Evolutionary conservation across 1,140 invertebrate species (phyloP).

Genomic region (Bacillus rossius): DNA sequence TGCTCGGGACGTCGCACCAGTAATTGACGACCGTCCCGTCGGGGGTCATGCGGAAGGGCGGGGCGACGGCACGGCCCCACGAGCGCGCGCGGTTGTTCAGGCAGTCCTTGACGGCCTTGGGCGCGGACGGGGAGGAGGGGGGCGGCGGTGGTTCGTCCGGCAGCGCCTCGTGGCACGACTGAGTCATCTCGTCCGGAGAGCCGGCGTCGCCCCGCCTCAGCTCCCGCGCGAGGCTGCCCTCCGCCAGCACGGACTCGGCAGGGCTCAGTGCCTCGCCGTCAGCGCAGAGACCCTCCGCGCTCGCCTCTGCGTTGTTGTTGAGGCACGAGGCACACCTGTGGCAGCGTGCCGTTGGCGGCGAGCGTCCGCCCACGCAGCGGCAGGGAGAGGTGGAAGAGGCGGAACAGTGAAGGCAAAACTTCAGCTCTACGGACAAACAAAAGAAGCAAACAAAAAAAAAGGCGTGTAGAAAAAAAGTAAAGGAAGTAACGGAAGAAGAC

Average conservation of each 20-base stretch:
- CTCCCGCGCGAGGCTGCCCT: not conserved
- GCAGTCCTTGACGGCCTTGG: conserved; percentile 20
- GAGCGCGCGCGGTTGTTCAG: conserved; percentile 13
- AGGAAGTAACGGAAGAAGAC: not conserved
- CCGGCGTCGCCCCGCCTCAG: not conserved
- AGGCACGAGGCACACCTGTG: conserved; percentile 1
- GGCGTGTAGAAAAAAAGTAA: not conserved
- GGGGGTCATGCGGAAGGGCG: conserved; percentile 66
- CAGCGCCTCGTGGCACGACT: conserved; percentile 2
- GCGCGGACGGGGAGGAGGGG: conserved; percentile 7
- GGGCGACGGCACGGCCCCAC: conserved; percentile 33
- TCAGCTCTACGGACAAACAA: conserved; percentile 15
- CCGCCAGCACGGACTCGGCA: not conserved
- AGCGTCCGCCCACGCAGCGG: not conserved
- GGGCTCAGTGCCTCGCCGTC: not conserved
- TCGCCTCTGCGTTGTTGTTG: conserved; percentile 4
- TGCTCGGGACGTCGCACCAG: conserved; percentile 61
- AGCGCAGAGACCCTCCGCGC: not conserved
- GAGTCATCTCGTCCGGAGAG: not conserved
- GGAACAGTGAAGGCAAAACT: conserved; percentile 16
- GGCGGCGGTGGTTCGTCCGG: not conserved
- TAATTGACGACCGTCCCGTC: conserved; percentile 78
- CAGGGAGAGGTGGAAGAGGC: conserved; percentile 7
- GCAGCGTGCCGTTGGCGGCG: not conserved
- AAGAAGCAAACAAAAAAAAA: conserved; percentile 8